phyloP scores from a whole-genome alignment of 2,113 vertebrate species.

The Myiopsitta monachus region DNA sequence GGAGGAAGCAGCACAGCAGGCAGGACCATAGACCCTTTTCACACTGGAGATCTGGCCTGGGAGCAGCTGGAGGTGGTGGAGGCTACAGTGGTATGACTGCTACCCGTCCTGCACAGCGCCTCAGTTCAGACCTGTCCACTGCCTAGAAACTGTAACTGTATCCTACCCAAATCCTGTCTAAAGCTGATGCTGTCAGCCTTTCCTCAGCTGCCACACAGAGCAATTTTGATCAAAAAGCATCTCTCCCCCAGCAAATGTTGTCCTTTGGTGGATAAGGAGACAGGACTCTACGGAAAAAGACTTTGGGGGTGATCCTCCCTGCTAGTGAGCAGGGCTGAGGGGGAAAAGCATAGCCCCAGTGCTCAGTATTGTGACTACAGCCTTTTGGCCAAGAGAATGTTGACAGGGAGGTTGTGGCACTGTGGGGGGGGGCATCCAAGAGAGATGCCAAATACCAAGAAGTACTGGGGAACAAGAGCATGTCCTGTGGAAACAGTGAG shows the following conservation, averaged over 20 bases:
- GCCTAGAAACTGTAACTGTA: not conserved
- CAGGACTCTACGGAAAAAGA: not conserved
- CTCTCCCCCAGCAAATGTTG: not conserved
- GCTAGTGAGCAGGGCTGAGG: not conserved
- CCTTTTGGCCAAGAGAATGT: no score
- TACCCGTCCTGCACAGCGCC: fast-evolving
- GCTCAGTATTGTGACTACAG: not conserved
- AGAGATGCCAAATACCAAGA: not conserved
- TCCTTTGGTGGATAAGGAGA: not conserved
- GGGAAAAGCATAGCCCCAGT: no score
- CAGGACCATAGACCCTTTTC: not conserved
- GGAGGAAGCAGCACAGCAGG: not conserved
- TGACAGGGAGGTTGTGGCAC: fast-evolving
- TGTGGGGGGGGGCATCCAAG: no score
- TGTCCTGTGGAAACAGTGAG: not conserved
- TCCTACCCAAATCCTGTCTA: not conserved
- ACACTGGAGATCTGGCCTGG: fast-evolving
- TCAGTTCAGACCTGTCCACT: not conserved
- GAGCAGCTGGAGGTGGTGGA: fast-evolving
- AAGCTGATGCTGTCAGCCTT: not conserved
- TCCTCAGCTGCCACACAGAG: not conserved
- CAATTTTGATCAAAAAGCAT: not conserved
- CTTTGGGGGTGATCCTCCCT: not conserved
- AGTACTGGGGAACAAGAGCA: not conserved
- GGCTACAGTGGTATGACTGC: not conserved